Base-by-base conservation (phyloP, 1,140 invertebrate species). In the Streblospio benedicti region DNA sequence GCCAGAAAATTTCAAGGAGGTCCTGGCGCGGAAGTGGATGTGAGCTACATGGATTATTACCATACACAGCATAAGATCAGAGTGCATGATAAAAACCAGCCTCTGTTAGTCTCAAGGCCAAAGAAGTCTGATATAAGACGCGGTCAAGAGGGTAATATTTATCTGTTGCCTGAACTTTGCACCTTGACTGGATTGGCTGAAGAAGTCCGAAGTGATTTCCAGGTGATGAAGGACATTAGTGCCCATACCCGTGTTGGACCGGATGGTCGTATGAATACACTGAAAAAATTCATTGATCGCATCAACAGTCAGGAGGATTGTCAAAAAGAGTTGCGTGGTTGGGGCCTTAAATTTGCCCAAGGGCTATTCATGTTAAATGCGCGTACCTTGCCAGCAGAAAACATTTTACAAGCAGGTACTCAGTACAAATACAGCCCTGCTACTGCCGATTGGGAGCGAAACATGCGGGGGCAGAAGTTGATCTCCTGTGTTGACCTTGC, bases 31-130 rank as follows among this genome's bases (percentile, higher is more conserved):
- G n/a, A n/a, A n/a, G n/a, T n/a, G n/a, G n/a, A n/a, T n/a, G n/a
- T n/a, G n/a, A n/a, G n/a, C n/a, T n/a, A n/a, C n/a, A n/a, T n/a
- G n/a, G n/a, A n/a, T n/a, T n/a, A n/a, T n/a, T n/a, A n/a, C n/a
- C n/a, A n/a, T n/a, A n/a, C n/a, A n/a, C 75, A 83, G 28, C 85
- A 86, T 71, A 74, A 81, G 27, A 84, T 94, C 16, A 73, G 79
- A 0, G 91, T 97, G 32, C 76, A 73, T 60, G 89, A 96, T 72
- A 56, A 66, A 1, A 76, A 84, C 0, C 93, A 97, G 69, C 93
- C 93, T 0, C 69, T 97, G 41, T 50, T 77, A n/a, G 58, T 76
- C 0, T 66, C 56, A 52, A 61, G 63, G 52, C 70, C 73, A 23
- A 75, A 72, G 49, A 67, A 70, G 41, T 70, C 58, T 41, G 75